These are phyloP conservation scores for Lasioglossum malachurum DNA, from an alignment of 2,888 invertebrate genomes.

Conservation along the genomic window DNA sequence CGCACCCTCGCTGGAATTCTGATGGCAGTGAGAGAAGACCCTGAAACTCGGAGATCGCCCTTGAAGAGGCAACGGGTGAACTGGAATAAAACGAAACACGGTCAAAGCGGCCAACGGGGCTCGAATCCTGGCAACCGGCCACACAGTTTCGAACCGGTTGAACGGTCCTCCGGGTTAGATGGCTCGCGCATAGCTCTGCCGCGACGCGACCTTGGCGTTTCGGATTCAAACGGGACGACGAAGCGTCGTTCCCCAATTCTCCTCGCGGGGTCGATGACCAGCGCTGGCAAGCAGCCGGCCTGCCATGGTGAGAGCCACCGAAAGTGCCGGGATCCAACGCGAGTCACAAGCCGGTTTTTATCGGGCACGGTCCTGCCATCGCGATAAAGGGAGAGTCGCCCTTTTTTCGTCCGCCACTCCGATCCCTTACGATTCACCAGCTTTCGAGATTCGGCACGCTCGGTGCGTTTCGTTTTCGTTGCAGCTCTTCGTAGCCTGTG, in stretches of 20 bases:
- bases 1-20: neutral
- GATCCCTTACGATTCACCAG: neutral
- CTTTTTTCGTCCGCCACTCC: neutral
- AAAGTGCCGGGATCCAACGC: slow-evolving; percentile 60
- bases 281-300: slow-evolving; percentile 34
- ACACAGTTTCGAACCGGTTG: slow-evolving; percentile 55
- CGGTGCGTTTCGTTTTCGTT: slow-evolving; percentile 4
- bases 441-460: neutral
- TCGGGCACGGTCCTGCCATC: neutral
- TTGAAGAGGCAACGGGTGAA: neutral
- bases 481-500: neutral
- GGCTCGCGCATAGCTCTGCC: neutral
- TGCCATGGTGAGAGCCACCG: slow-evolving; percentile 56
- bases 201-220: slow-evolving; percentile 55
- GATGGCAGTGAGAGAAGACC: neutral
- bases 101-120: neutral
- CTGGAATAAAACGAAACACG: neutral
- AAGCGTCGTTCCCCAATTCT: slow-evolving; percentile 70
- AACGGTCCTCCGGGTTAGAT: slow-evolving; percentile 19
- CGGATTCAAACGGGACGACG: slow-evolving; percentile 47
- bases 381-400: neutral
- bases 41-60: neutral
- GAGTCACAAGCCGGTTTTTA: slow-evolving; percentile 48
- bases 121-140: slow-evolving; percentile 44
- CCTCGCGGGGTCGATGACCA: slow-evolving; percentile 72